Conservation (phyloP, 2,888 invertebrate genomes). For the Prosapia bicincta region DNA sequence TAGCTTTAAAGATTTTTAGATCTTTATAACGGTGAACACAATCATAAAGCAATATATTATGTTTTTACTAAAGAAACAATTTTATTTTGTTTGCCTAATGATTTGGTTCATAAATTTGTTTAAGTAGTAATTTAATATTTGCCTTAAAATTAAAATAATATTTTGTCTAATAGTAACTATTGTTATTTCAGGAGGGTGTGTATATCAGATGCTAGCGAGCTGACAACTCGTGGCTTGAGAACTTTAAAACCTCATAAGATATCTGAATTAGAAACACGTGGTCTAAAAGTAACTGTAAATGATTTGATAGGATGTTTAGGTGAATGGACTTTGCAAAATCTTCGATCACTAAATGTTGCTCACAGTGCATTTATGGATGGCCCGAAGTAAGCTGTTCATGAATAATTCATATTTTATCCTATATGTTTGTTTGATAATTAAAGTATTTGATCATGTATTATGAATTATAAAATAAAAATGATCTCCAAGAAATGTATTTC, state of each 20-base stretch:
- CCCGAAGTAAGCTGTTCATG: constrained; percentile 51
- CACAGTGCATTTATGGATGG: constrained; percentile 59
- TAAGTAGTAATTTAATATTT: too few species aligned
- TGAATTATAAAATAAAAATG: too few species aligned
- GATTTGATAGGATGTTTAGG: constrained; percentile 62
- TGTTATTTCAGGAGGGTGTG: constrained; percentile 51
- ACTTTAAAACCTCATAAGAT: constrained; percentile 61
- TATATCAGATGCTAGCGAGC: constrained; percentile 56
- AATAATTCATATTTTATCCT: constrained; percentile 30
- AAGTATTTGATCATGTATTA: too few species aligned
- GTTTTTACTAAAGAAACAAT: too few species aligned
- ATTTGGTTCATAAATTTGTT: too few species aligned
- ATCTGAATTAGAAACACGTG: constrained; percentile 56
- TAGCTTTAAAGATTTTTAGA: too few species aligned
- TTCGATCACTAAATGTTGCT: constrained; percentile 58
- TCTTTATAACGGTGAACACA: too few species aligned
- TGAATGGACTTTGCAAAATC: constrained; percentile 61
- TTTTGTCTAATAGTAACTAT: too few species aligned
- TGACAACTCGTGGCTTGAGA: constrained; percentile 57
- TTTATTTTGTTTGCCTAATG: too few species aligned
- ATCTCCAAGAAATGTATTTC: too few species aligned
- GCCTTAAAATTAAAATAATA: too few species aligned
- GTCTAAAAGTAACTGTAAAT: constrained; percentile 56
- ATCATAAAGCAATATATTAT: too few species aligned
- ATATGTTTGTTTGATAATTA: background rate